Base-by-base conservation (phyloP, 2,113 vertebrate species). In the Microcebus tavaratra region DNA sequence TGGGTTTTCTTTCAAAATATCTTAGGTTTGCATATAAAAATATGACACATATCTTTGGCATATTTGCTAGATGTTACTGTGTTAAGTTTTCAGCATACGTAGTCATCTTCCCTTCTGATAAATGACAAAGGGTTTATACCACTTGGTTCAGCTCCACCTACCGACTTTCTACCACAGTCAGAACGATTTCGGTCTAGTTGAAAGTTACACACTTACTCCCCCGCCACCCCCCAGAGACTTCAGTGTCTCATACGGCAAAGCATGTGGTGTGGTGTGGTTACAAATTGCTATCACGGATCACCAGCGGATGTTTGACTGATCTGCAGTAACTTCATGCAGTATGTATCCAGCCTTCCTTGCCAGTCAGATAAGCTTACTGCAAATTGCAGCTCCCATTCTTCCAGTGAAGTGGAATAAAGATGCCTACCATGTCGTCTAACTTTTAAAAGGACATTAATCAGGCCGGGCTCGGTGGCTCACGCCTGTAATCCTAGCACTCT, bases 241-340 rank as follows among this genome's bases (percentile, higher is more conserved):
- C 5, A 25, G 0, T 14, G 4, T 65, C 25, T 83, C 27, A 4
- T 13, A 13, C 76, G 27, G 79, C 68, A 50, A 63, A 55, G 13
- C 42, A 18, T 39, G 76, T 57, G 2, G 15, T 15, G 15, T 27
- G 8, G 0, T 18, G 34, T 3, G 2, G 55, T 61, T 59, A 25
- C 27, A 57, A 14, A 14, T 73, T 48, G 68, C 65, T 55, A 8
- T 42, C 25, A 61, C 55, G 50, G 9, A 65, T 87, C 57, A 9
- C 29, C 34, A 91, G 93, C 50, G 92, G 96, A 87, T 50, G 39
- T 95, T 93, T 90, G 78, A 13, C 93, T 95, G 91, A 70, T 50
- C 39, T 61, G 65, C 36, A 89, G 23, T 88, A 89, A 42, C 70
- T 88, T 39, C 31, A 34, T 82, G 13, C 75, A 15, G 55, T 96